A percentile compares a stretch with the other conserved stretches of the same genome.
These are phyloP conservation scores for Megalonaias nervosa DNA, from an alignment of 1,140 invertebrate genomes.

Conservation along the genomic window DNA sequence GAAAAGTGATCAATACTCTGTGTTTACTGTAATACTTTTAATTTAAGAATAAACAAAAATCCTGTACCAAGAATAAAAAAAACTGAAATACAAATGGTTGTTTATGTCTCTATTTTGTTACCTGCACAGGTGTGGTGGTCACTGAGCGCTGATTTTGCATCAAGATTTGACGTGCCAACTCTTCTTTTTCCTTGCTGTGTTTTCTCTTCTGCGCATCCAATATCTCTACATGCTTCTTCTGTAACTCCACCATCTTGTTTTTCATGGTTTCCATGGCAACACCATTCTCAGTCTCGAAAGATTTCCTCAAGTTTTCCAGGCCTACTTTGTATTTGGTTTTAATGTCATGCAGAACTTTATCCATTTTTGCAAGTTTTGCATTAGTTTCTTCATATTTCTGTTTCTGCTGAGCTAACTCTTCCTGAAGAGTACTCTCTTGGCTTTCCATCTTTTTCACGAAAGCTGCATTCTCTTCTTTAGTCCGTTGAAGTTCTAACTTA, in stretches of 20 bases:
- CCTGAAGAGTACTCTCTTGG: neutral
- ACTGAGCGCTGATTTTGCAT: too few relatives aligned
- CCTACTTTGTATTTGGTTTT: slow-evolving; percentile 34
- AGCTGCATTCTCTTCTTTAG: too few relatives aligned
- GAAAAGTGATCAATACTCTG: neutral
- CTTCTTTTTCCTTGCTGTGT: slow-evolving; percentile 41
- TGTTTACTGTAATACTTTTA: too few relatives aligned
- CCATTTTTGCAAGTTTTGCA: slow-evolving; percentile 20
- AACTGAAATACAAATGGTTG: neutral
- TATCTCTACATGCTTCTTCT: slow-evolving; percentile 36
- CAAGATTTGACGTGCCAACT: slow-evolving; percentile 4
- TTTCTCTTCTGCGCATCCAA: slow-evolving; percentile 39
- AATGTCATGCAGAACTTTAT: slow-evolving; percentile 33
- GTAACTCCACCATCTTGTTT: slow-evolving; percentile 39
- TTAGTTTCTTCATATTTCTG: slow-evolving; percentile 32
- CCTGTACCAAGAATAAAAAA: neutral
- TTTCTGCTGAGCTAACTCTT: slow-evolving; percentile 22
- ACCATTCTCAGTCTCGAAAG: slow-evolving; percentile 36
- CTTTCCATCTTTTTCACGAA: too few relatives aligned
- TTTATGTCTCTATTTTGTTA: neutral
- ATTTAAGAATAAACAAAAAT: too few relatives aligned
- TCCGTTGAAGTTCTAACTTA: too few relatives aligned
- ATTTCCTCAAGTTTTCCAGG: slow-evolving; percentile 25
- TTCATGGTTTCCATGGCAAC: slow-evolving; percentile 46
- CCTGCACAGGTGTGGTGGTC: too few relatives aligned